Percentiles rank a stretch among this genome's conserved stretches.
Conservation (phyloP, 2,797 vertebrate genomes). For the Pangasius larnaudii region DNA sequence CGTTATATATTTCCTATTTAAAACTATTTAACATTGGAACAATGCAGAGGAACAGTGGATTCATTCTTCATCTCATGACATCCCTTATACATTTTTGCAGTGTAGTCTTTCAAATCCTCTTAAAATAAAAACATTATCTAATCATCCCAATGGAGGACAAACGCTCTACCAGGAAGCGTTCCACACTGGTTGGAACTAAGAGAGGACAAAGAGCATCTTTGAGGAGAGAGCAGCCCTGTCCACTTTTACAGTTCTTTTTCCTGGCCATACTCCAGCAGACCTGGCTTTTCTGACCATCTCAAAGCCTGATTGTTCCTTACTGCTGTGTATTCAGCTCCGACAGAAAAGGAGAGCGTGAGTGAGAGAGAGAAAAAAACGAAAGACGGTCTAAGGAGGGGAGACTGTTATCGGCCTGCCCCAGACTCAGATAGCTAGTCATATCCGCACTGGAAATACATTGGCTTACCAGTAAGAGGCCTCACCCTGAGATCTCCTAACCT, state of each 20-base stretch:
- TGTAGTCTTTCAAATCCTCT: conserved; percentile 23
- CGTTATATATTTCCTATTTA: not conserved
- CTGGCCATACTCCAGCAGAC: conserved; percentile 68
- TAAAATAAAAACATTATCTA: conserved; percentile 40
- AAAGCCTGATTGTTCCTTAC: conserved; percentile 81
- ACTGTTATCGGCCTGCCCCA: conserved; percentile 93
- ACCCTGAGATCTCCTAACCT: conserved; percentile 72
- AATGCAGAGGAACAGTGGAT: not conserved
- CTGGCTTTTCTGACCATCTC: conserved; percentile 69
- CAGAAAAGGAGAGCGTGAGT: conserved; percentile 64
- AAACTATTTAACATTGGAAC: not conserved
- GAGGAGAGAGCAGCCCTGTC: conserved; percentile 61
- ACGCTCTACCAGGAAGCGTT: conserved; percentile 71
- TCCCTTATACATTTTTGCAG: conserved; percentile 18
- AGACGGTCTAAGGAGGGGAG: conserved; percentile 71
- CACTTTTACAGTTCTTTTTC: conserved; percentile 63
- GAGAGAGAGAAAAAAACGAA: not conserved
- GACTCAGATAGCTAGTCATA: conserved; percentile 84
- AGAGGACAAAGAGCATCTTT: conserved; percentile 80
- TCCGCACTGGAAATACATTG: conserved; percentile 81
- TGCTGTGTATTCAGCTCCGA: conserved; percentile 76
- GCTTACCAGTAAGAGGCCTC: conserved; percentile 84
- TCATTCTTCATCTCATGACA: conserved; percentile 20
- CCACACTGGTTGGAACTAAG: conserved; percentile 69
- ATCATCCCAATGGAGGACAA: conserved; percentile 38